phyloP scores from a whole-genome alignment of 2,113 vertebrate genomes.

The Galemys pyrenaicus region DNA sequence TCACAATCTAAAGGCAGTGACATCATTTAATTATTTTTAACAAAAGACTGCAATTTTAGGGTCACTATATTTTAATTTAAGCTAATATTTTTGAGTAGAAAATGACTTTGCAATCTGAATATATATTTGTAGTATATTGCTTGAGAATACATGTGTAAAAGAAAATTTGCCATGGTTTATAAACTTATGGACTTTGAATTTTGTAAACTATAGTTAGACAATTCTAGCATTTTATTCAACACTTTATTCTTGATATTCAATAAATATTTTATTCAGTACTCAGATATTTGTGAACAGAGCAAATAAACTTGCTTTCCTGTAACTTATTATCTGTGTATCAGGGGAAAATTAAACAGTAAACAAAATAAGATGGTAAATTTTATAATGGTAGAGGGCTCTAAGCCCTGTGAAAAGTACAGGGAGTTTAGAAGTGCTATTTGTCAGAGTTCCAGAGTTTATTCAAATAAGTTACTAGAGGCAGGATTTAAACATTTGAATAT shows the following conservation, averaged over 20 bases:
- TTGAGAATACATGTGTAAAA: not conserved
- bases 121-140: not conserved
- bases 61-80: not conserved
- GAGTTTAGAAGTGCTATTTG: not conserved
- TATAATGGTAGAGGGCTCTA: not conserved
- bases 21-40: conserved; percentile 13
- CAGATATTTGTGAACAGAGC: not conserved
- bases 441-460: not conserved
- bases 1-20: not conserved
- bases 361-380: not conserved
- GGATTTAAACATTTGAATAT: not conserved
- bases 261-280: not conserved
- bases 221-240: not conserved
- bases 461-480: not conserved
- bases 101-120: conserved; percentile 4
- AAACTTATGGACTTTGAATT: not conserved
- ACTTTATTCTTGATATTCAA: not conserved
- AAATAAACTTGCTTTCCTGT: not conserved
- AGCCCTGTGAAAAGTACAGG: not conserved
- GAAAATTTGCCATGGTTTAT: not conserved
- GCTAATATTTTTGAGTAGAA: conserved; percentile 20
- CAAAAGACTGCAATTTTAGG: not conserved
- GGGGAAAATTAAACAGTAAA: not conserved
- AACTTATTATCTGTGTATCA: not conserved
- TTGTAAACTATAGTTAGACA: not conserved